phyloP scores from a whole-genome alignment of 2,888 invertebrate genomes.

The Lasioglossum pauxillum region DNA sequence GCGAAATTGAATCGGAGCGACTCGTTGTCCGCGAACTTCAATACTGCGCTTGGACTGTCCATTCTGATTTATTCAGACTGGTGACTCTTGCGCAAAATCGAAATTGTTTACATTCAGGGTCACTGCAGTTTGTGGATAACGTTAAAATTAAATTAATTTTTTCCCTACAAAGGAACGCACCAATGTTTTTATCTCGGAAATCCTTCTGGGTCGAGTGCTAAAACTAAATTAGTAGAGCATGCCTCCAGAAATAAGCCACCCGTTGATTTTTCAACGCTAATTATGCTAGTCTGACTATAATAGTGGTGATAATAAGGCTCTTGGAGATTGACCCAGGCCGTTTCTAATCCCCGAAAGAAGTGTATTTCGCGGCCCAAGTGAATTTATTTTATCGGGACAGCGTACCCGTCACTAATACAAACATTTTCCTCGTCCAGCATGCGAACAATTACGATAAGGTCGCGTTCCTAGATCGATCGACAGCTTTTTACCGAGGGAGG shows the following conservation, averaged over 20 bases:
- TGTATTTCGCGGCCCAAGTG: neutral
- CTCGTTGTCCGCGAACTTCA: neutral
- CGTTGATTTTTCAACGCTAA: too few species aligned
- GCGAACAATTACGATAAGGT: neutral
- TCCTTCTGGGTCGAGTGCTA: too few species aligned
- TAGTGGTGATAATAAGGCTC: too few species aligned
- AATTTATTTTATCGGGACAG: neutral
- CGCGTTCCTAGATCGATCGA: neutral
- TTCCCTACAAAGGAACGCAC: too few species aligned
- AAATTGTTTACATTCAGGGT: too few species aligned
- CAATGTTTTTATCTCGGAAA: too few species aligned
- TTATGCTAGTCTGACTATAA: too few species aligned
- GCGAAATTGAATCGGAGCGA: neutral
- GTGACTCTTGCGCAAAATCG: neutral
- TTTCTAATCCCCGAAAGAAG: neutral
- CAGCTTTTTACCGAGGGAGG: neutral
- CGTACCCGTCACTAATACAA: neutral
- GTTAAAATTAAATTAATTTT: too few species aligned
- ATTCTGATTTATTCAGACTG: neutral
- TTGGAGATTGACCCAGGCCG: neutral
- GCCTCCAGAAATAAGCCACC: too few species aligned
- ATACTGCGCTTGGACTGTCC: neutral
- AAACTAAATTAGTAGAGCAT: too few species aligned
- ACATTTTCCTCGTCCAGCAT: neutral
- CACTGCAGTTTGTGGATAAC: neutral